Base-by-base conservation (phyloP, 2,113 vertebrate species). In the Microcebus tavaratra region DNA sequence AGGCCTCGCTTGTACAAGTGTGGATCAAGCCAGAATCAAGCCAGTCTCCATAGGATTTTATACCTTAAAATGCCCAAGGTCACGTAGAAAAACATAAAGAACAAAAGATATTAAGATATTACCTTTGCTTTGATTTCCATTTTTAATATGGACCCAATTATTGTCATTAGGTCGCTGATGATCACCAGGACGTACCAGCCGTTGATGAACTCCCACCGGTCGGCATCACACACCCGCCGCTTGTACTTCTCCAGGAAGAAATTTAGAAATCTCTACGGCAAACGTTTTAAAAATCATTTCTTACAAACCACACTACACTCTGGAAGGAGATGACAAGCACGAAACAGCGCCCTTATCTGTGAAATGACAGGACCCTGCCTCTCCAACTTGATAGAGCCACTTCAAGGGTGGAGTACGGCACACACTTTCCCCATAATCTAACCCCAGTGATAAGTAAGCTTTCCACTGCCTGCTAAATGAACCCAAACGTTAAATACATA, bases 101-200 rank as follows among this genome's bases (percentile, higher is more conserved):
- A 55, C 8, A 4, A 8, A 68, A n/a, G 65, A 27, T 5, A 55
- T 36, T 3, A 7, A 23, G 53, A 55, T 18, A 55, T 98, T 97
- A 99, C 99, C 99, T 99, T 99, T 63, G 99, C 99, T 97, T 99
- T 99, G 98, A 99, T 99, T 99, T 99, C 99, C 99, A 99, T 99
- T 98, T 99, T 99, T 97, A 99, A 98, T 97, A 99, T 98, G 34
- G 99, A 99, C 53, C 99, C 99, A 78, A 99, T 96, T 79, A 99
- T 99, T 36, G 99, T 99, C 99, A 99, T 98, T 42, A 99, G 96
- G 96, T 99, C 99, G 17, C 99, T 99, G 98, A 99, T 90, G 2
- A 99, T 99, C 48, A 99, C 99, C 97, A 99, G 97, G 97, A 99
- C 65, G 17, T 99, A 99, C 99, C 99, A 99, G n/a, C 99, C 99